Conservation (phyloP, 2,888 invertebrate species). For the Mimas tiliae region DNA sequence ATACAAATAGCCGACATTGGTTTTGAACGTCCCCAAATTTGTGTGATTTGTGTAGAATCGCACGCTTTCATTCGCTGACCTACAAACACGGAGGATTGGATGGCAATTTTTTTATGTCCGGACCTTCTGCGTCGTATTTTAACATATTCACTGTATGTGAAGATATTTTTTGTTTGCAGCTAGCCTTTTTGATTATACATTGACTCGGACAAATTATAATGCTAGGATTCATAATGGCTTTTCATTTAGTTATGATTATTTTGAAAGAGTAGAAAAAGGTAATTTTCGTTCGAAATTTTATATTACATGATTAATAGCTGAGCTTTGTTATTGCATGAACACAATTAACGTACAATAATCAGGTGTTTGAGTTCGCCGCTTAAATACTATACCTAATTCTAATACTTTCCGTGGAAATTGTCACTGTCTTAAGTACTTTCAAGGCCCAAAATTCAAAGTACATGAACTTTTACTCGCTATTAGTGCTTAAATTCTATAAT, state of each 20-base stretch:
- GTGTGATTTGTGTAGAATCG: slow-evolving; percentile 53
- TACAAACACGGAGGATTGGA: slow-evolving; percentile 47
- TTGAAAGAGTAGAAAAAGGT: neutral
- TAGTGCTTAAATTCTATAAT: slow-evolving; percentile 17
- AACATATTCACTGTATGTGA: slow-evolving; percentile 17
- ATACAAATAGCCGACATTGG: slow-evolving; percentile 48
- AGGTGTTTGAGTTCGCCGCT: too few species aligned
- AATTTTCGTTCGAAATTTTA: neutral
- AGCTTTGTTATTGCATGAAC: too few species aligned
- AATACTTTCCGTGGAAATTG: neutral
- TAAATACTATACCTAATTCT: too few species aligned
- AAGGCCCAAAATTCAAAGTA: neutral
- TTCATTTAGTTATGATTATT: too few species aligned
- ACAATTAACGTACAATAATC: too few species aligned
- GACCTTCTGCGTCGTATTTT: slow-evolving; percentile 41
- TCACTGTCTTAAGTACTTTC: neutral
- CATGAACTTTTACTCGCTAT: neutral
- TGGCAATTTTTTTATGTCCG: slow-evolving; percentile 55
- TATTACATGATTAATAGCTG: too few species aligned
- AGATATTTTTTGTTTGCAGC: slow-evolving; percentile 13
- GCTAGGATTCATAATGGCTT: neutral
- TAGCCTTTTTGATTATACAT: neutral
- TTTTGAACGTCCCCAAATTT: slow-evolving; percentile 45
- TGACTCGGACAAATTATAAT: neutral
- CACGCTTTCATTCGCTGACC: slow-evolving; percentile 48